These are phyloP conservation scores for Netelia inedita DNA, from an alignment of 2,888 invertebrate genomes.

Conservation along the genomic window DNA sequence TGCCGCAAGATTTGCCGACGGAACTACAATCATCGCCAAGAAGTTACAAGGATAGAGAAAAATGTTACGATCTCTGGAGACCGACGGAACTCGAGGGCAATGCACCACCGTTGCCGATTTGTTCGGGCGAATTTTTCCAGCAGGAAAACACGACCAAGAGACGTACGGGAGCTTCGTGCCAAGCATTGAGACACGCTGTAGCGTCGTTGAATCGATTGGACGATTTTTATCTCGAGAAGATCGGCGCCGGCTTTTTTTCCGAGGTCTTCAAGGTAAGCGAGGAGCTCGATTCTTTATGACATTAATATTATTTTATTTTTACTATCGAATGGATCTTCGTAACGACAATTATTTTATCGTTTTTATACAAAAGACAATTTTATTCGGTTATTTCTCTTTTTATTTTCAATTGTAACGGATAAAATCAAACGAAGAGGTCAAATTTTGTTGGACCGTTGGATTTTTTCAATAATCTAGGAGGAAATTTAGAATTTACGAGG, in stretches of 20 bases:
- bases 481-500: not conserved
- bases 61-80: constrained; percentile 82
- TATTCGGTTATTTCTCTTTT: too few species aligned
- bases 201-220: constrained; percentile 96
- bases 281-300: not conserved
- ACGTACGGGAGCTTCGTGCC: constrained; percentile 92
- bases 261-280: constrained; percentile 97
- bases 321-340: not conserved
- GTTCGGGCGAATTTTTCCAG: constrained; percentile 73
- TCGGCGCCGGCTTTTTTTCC: constrained; percentile 98
- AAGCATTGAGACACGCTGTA: constrained; percentile 96
- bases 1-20: constrained; percentile 79
- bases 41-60: constrained; percentile 82
- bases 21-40: constrained; percentile 81
- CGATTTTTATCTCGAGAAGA: constrained; percentile 96
- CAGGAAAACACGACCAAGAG: constrained; percentile 78
- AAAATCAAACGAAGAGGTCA: too few species aligned
- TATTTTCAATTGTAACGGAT: too few species aligned
- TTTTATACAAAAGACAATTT: not conserved
- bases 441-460: too few species aligned
- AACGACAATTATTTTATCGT: not conserved
- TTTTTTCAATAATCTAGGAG: too few species aligned
- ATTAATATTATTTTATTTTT: constrained; percentile 9
- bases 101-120: constrained; percentile 63
- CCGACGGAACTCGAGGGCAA: constrained; percentile 82